Evolutionary conservation across 2,797 vertebrate genomes (phyloP).

Genomic region (Enteromius mattozi): DNA sequence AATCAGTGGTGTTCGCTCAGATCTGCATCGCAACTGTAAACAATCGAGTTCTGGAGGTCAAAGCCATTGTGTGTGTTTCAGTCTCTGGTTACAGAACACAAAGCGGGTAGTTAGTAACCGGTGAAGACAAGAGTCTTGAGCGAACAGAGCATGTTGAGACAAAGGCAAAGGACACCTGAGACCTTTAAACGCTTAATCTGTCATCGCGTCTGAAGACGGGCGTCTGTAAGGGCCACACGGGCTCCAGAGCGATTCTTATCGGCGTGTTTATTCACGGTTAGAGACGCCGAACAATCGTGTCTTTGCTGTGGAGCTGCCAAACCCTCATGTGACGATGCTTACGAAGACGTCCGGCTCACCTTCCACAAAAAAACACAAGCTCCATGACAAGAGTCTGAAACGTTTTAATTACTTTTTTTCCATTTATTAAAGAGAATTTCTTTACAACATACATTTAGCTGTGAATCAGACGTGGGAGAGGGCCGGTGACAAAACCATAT

Average conservation of each 20-base stretch:
- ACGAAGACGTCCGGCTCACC: background rate
- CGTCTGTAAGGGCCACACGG: conserved; percentile 5
- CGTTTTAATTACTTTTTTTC: conserved; percentile 72
- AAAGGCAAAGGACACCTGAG: conserved; percentile 6
- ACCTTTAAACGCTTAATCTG: conserved; percentile 47
- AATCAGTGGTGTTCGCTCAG: background rate
- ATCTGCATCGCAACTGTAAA: background rate
- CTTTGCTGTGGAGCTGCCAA: background rate
- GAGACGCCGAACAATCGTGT: conserved; percentile 42
- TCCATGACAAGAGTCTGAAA: conserved; percentile 81
- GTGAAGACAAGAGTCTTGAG: background rate
- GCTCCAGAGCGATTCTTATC: conserved; percentile 68
- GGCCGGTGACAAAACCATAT: conserved; percentile 95
- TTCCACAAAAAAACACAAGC: conserved; percentile 45
- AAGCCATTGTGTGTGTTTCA: background rate
- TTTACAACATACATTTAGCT: conserved; percentile 95
- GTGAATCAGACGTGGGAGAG: conserved; percentile 94
- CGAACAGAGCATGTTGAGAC: conserved; percentile 18
- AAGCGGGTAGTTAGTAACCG: background rate
- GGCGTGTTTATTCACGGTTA: conserved; percentile 53
- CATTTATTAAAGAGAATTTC: conserved; percentile 88
- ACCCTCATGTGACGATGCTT: background rate
- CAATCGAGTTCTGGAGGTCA: background rate
- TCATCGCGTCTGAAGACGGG: conserved; percentile 38
- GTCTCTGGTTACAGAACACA: conserved; percentile 5